Base-by-base conservation (phyloP, 2,888 invertebrate genomes). In the Agriotes lineatus region DNA sequence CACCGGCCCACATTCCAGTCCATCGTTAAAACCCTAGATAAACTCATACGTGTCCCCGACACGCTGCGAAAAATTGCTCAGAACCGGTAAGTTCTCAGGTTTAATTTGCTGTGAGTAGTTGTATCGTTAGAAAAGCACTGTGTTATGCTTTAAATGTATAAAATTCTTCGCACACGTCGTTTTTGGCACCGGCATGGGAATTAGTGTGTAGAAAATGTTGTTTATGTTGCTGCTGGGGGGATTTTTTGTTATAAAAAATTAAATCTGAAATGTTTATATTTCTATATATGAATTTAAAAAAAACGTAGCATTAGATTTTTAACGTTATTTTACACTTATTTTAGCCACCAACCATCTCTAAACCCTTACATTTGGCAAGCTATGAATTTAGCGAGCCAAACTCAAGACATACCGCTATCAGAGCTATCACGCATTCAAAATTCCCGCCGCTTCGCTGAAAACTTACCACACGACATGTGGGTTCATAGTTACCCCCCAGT, bases 1-100 rank as follows among this genome's bases (percentile, higher is more conserved):
- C 96, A 97, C 85, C 89, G 98, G 81, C 99, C 98, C 45, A 93
- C 95, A 70, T 98, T 99, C 86, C 89, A 93, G 63, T 94, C 94
- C 81, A 96, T 97, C 81, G 97, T 97, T 58, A 96, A 96, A 83
- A 96, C 96, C 9, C 88, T 98, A 80, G 97, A 98, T 86, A 96
- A 96, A 85, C 90, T 98, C 77, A 96, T 98, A 78, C 89, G 95
- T 75, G 94, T 94, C 82, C 96, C 96, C 25, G 96, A 96, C 80
- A 93, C 95, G 16, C 86, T 96, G 78, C 87, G 94, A 77, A 96
- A 96, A 86, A 94, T 96, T 80, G 95, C 96, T 75, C 93, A 93
- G 83, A 94, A 94, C 85, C 91, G 91, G 91, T 91, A 87, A 85
- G 85, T 79, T 18, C n/a, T n/a, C n/a, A n/a, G n/a, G n/a, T n/a